A percentile compares a stretch with the other conserved stretches of the same genome.
Conservation (phyloP, 37 sponge, comb jelly and placozoan species). For the Ianthella basta region DNA sequence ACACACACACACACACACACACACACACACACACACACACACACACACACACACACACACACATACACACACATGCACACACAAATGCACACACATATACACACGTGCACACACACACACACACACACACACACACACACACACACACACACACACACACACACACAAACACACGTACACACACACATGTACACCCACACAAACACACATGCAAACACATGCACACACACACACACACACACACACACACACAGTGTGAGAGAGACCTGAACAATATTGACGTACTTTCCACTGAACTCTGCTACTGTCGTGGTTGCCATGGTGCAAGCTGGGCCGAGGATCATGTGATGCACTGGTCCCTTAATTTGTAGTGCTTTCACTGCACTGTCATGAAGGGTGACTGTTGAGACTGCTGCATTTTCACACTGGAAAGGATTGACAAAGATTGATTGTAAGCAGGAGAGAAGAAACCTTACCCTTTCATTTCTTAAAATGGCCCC, state of each 20-base stretch:
- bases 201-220: conserved; percentile 37
- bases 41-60: conserved; percentile 33
- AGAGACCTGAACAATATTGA: not conserved
- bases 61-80: conserved; percentile 40
- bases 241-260: not conserved
- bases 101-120: conserved; percentile 35
- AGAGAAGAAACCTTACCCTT: not conserved
- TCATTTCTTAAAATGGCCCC: too few species aligned
- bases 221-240: conserved; percentile 1
- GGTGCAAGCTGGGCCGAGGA: conserved; percentile 18
- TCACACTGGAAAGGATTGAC: not conserved
- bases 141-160: conserved; percentile 67
- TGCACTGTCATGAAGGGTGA: not conserved
- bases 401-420: not conserved
- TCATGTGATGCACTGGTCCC: conserved; percentile 13
- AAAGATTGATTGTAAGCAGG: not conserved
- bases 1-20: conserved; percentile 10
- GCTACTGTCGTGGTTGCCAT: not conserved
- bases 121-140: conserved; percentile 42
- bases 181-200: conserved; percentile 67
- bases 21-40: conserved; percentile 6
- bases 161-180: conserved; percentile 67
- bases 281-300: not conserved
- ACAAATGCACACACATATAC: conserved; percentile 8
- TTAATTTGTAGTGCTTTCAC: not conserved